Conservation (phyloP, 2,797 vertebrate species). For the Pelochelys cantorii region DNA sequence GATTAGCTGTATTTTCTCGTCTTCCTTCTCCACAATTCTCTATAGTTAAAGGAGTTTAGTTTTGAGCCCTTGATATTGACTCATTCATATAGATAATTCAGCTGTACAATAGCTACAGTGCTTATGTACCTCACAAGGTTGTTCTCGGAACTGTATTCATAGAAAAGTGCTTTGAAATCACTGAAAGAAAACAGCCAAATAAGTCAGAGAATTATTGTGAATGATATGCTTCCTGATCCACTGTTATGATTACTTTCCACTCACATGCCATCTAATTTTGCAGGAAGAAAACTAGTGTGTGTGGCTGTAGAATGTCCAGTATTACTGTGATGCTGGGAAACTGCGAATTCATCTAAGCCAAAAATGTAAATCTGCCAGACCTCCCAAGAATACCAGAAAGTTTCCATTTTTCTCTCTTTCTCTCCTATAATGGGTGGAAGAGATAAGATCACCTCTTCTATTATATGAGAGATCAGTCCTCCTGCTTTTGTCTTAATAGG, state of each 20-base stretch:
- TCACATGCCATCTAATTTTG: slow-evolving; percentile 69
- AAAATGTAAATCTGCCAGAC: slow-evolving; percentile 77
- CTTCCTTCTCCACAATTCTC: background rate
- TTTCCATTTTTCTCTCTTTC: slow-evolving; percentile 67
- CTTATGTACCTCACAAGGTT: background rate
- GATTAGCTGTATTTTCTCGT: background rate
- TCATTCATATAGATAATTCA: background rate
- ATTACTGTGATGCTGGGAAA: slow-evolving; percentile 73
- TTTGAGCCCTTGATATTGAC: background rate
- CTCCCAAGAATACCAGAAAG: slow-evolving; percentile 75
- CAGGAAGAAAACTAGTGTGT: slow-evolving; percentile 61
- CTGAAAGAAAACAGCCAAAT: background rate
- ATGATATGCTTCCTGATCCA: background rate
- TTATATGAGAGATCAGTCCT: slow-evolving; percentile 31
- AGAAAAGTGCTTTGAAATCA: background rate
- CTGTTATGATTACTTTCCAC: slow-evolving; percentile 55
- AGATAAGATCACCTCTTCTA: slow-evolving; percentile 63
- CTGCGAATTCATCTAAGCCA: slow-evolving; percentile 70
- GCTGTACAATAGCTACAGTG: background rate
- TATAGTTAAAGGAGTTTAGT: background rate
- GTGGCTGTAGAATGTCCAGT: slow-evolving; percentile 75
- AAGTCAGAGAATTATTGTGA: background rate
- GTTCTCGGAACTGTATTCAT: background rate
- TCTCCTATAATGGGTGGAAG: slow-evolving; percentile 46
- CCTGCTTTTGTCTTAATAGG: slow-evolving; percentile 35